Evolutionary conservation across 1,140 invertebrate genomes (phyloP), one percentile per base, ranked within the genome.

Genomic region (Brachionus rotundiformis): DNA sequence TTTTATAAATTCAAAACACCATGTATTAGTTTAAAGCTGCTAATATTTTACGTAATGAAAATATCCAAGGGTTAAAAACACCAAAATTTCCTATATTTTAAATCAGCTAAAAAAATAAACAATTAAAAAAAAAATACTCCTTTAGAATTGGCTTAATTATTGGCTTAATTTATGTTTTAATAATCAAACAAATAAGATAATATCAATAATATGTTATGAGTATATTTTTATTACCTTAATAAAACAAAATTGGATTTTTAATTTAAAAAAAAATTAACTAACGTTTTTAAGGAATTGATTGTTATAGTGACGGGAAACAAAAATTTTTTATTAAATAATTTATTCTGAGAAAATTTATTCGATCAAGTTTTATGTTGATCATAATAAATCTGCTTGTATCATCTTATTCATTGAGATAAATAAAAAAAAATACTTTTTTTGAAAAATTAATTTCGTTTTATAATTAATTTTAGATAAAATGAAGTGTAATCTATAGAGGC

Each of bases 291-390:
- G 36, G 16, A 68, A 36, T 68, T 33, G 63, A 19, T 68, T 29
- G 27, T 31, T 68, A 68, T 68, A 68, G 63, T 68, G 63, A 68
- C 63, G 63, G 63, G n/a, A 68, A 68, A 68, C n/a, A 33, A 19
- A 68, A 36, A 63, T 13, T 27, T 27, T 27, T 6, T 27, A 27
- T 19, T 36, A 68, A 19, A 36, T 16, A 68, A 36, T 68, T 68
- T 33, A 68, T 68, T 68, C 8, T 41, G 39, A 13, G 39, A 19
- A n/a, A 68, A 33, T n/a, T 36, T n/a, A 27, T 68, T 54, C 1
- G 7, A 54, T 54, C n/a, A 54, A 54, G 47, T 54, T 54, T 27
- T 8, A 54, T n/a, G 19, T 63, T 63, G 23, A 27, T 63, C 6
- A 11, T 33, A 10, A 29, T 33, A 1, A 63, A 29, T 1, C 7